These are phyloP conservation scores for Tenthredo distinguenda DNA, from an alignment of 2,888 invertebrate genomes.

Conservation along the genomic window DNA sequence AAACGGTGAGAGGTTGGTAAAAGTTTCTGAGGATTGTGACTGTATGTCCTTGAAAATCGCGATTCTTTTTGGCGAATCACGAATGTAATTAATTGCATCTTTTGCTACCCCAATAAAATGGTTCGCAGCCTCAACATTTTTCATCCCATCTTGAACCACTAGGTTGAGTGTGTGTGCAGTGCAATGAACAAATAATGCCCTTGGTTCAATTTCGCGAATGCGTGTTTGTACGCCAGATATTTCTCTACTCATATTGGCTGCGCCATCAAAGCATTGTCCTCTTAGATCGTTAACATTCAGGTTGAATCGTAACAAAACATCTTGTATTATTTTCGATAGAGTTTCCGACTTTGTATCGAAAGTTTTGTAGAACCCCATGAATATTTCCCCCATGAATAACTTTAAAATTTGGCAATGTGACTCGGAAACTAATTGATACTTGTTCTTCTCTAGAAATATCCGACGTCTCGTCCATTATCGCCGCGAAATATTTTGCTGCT, in stretches of 20 bases:
- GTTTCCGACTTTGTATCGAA: constrained; percentile 35
- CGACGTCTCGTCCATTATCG: constrained; percentile 41
- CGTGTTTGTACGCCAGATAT: constrained; percentile 57
- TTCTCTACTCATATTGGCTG: constrained; percentile 57
- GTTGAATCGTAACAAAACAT: constrained; percentile 44
- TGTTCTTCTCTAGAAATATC: constrained; percentile 38
- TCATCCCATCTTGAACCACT: constrained; percentile 41
- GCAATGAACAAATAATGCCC: constrained; percentile 52
- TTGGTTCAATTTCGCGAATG: constrained; percentile 45
- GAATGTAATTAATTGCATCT: constrained; percentile 44
- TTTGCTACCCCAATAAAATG: constrained; percentile 43
- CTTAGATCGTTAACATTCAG: constrained; percentile 28
- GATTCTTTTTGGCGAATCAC: constrained; percentile 48
- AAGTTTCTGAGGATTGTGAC: constrained; percentile 25
- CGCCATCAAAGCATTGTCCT: constrained; percentile 60
- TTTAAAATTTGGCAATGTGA: constrained; percentile 14
- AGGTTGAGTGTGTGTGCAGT: constrained; percentile 38
- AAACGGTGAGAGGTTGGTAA: constrained; percentile 16
- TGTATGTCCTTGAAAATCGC: constrained; percentile 45
- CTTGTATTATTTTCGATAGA: constrained; percentile 44
- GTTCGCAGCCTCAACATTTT: constrained; percentile 16
- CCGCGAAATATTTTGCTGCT: constrained; percentile 21
- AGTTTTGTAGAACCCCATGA: constrained; percentile 26
- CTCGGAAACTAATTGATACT: constrained; percentile 39
- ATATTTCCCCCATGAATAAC: constrained; percentile 16